Conservation (phyloP, 2,113 vertebrate genomes). For the Dasyurus viverrinus region DNA sequence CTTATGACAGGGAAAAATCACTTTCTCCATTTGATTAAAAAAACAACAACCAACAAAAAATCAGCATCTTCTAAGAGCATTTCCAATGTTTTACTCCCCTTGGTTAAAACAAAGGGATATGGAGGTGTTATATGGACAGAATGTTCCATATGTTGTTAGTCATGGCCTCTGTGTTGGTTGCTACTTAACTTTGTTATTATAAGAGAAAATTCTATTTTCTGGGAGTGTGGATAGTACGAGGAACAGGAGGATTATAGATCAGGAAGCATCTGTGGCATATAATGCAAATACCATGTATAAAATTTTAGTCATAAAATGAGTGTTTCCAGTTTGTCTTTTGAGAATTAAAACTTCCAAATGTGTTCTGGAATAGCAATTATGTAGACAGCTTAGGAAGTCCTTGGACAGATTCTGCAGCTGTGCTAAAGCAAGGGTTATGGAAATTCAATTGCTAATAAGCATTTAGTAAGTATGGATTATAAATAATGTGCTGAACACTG, state of each 20-base stretch:
- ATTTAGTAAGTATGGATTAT: not conserved
- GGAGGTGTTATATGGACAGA: not conserved
- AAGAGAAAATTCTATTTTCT: not conserved
- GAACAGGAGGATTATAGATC: not conserved
- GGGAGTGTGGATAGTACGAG: not conserved
- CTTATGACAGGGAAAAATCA: not conserved
- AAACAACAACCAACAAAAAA: not conserved
- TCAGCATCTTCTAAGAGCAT: not conserved
- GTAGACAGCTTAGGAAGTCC: not conserved
- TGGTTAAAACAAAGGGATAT: not conserved
- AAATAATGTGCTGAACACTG: not conserved
- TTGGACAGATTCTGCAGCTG: not conserved
- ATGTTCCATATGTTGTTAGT: not conserved
- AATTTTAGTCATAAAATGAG: not conserved
- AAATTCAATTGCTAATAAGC: not conserved
- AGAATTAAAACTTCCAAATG: not conserved
- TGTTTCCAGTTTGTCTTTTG: not conserved
- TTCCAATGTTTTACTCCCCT: not conserved
- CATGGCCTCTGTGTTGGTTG: not conserved
- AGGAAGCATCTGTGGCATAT: not conserved
- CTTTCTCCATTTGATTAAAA: not conserved
- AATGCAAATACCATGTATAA: not conserved
- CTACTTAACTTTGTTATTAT: not conserved
- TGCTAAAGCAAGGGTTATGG: not conserved
- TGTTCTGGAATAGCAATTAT: not conserved